Evolutionary conservation across 2,113 vertebrate genomes (phyloP).

Genomic region (Polypterus senegalus): DNA sequence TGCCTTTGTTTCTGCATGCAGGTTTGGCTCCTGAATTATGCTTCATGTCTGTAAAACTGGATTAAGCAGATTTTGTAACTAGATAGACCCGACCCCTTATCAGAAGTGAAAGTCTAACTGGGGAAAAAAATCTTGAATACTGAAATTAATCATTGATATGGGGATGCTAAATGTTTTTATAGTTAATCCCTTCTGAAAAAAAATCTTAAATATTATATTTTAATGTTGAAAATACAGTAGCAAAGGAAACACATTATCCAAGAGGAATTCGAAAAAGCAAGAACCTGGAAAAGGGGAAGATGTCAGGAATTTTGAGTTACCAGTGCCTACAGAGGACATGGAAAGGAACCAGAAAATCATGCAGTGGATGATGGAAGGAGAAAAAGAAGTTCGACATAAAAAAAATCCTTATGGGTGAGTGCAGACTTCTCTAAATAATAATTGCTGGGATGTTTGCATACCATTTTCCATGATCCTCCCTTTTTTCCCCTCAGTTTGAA

Average conservation of each 20-base stretch:
- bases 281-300: conserved; percentile 54
- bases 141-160: too few species aligned
- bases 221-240: conserved; percentile 43
- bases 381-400: conserved; percentile 74
- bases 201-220: too few species aligned
- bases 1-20: too few species aligned
- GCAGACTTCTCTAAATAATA: neutral
- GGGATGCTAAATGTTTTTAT: too few species aligned
- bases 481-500: too few species aligned
- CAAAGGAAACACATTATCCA: conserved; percentile 60
- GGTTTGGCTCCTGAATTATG: too few species aligned
- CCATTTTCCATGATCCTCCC: neutral
- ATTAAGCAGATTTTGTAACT: too few species aligned
- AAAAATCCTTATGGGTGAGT: conserved; percentile 74
- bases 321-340: conserved; percentile 61
- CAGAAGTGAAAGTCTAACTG: too few species aligned
- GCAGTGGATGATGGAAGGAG: conserved; percentile 95
- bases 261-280: conserved; percentile 65
- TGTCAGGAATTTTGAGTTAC: conserved; percentile 48
- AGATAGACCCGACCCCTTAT: too few species aligned
- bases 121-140: too few species aligned
- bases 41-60: too few species aligned
- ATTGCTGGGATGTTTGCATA: neutral
- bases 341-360: conserved; percentile 90
- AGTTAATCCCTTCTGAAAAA: too few species aligned